These are phyloP conservation scores for Rousettus leschenaultii DNA, from an alignment of 2,113 vertebrate species.

Conservation along the genomic window DNA sequence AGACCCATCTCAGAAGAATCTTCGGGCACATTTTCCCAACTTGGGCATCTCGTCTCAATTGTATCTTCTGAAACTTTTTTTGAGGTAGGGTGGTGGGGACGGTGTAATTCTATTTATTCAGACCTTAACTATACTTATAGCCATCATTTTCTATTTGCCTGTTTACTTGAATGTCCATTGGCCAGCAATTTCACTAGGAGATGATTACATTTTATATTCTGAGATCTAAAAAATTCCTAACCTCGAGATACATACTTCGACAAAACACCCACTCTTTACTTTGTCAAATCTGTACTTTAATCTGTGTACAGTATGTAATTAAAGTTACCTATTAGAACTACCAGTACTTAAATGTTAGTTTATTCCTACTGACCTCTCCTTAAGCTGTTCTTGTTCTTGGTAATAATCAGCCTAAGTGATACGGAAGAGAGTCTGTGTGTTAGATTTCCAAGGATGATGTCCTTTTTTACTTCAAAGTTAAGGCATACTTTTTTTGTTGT, in stretches of 20 bases:
- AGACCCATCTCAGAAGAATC: not conserved
- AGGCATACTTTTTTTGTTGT: not conserved
- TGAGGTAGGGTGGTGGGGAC: accelerated
- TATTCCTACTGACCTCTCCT: not conserved
- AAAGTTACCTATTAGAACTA: not conserved
- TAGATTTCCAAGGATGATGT: not conserved
- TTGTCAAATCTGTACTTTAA: not conserved
- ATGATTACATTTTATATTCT: not conserved
- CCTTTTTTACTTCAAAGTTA: not conserved
- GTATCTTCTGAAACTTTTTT: not conserved
- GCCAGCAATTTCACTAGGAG: not conserved
- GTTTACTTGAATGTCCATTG: not conserved
- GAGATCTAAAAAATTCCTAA: not conserved
- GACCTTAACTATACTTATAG: not conserved
- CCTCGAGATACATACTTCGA: not conserved
- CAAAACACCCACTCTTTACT: not conserved
- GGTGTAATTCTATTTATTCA: not conserved
- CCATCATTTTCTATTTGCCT: not conserved
- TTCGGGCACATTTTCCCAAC: not conserved
- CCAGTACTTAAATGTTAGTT: not conserved
- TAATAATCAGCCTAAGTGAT: not conserved
- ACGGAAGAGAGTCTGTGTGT: not conserved
- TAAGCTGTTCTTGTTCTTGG: not conserved
- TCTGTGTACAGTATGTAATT: not conserved
- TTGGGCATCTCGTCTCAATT: not conserved